Percentiles rank a stretch among this genome's conserved stretches.
These are phyloP conservation scores for Sminthopsis crassicaudata DNA, from an alignment of 2,113 vertebrate species.

Conservation along the genomic window DNA sequence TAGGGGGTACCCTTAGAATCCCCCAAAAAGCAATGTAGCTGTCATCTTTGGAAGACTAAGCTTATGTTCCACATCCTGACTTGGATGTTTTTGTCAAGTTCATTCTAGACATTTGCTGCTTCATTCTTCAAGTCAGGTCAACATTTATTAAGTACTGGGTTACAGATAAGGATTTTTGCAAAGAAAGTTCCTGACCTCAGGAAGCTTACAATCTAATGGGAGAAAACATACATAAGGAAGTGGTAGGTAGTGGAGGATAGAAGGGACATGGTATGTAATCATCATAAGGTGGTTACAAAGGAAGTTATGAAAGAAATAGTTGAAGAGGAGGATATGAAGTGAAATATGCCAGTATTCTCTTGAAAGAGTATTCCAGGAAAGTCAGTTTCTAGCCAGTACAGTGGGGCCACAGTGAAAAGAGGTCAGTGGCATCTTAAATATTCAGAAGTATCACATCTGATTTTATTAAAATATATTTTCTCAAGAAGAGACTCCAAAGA, in stretches of 20 bases:
- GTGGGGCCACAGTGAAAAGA: neutral
- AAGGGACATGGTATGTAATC: neutral
- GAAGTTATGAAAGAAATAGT: neutral
- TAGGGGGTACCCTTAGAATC: neutral
- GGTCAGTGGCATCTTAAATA: neutral
- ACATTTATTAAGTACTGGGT: neutral
- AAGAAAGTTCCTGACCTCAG: too few relatives aligned
- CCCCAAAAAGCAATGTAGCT: neutral
- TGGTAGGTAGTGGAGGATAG: neutral
- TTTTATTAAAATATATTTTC: neutral
- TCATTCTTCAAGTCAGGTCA: neutral
- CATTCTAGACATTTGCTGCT: too few relatives aligned
- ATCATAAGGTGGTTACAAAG: neutral
- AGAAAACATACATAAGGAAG: neutral
- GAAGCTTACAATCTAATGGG: neutral
- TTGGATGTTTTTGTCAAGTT: too few relatives aligned
- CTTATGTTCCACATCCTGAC: neutral
- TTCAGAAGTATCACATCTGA: neutral
- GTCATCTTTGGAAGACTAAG: neutral
- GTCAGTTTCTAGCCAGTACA: neutral
- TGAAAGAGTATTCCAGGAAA: neutral
- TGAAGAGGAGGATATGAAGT: neutral
- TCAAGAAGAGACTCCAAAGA: neutral
- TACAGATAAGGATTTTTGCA: too few relatives aligned
- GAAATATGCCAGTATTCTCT: neutral